phyloP scores from a whole-genome alignment of 37 sponge, comb jelly and placozoan species.

The Amphimedon queenslandica region DNA sequence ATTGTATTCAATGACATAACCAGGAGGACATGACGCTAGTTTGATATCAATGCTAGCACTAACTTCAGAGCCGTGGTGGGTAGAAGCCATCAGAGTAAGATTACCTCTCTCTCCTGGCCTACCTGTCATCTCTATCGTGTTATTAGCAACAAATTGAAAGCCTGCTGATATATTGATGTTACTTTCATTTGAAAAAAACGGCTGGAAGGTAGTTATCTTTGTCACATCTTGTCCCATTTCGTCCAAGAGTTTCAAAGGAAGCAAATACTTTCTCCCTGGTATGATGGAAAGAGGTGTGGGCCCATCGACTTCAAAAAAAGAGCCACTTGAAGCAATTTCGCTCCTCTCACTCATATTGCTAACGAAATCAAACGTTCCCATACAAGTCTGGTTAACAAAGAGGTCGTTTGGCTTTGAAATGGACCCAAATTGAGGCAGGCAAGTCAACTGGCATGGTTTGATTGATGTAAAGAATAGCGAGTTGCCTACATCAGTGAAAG shows the following conservation, averaged over 20 bases:
- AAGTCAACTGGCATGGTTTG: not conserved
- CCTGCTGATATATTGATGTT: not conserved
- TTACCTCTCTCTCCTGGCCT: not conserved
- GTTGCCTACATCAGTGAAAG: not conserved
- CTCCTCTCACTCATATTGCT: not conserved
- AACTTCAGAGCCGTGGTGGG: not conserved
- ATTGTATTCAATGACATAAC: not conserved
- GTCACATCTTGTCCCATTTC: not conserved
- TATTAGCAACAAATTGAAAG: not conserved
- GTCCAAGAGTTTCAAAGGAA: not conserved
- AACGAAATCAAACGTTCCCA: not conserved
- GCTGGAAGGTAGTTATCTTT: not conserved
- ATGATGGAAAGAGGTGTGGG: not conserved
- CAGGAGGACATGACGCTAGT: not conserved
- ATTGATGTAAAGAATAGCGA: not conserved
- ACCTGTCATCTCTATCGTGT: not conserved
- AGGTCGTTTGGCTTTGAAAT: not conserved
- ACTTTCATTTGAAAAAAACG: not conserved
- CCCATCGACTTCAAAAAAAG: not conserved
- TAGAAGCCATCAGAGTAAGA: not conserved
- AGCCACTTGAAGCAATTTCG: not conserved
- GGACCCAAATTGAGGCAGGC: not conserved
- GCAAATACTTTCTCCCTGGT: not conserved
- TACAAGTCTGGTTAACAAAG: conserved; percentile 1
- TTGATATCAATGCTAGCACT: not conserved